Conservation (phyloP, 2,888 invertebrate genomes). For the Lacanobia wlatinum region DNA sequence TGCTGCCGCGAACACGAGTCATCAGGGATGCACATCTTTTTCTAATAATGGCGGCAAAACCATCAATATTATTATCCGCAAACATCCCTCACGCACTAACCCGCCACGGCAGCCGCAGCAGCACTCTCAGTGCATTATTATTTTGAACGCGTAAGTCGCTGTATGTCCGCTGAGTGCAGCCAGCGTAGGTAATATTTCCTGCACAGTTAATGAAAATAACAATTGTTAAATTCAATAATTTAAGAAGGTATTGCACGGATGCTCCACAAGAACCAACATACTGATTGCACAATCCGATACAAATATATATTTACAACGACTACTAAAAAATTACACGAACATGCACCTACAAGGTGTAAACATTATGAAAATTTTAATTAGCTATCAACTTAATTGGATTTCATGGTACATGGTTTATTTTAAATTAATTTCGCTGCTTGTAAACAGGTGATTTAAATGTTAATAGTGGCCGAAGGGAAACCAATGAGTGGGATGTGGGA, state of each 20-base stretch:
- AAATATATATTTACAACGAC: conserved; percentile 26
- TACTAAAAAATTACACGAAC: conserved; percentile 39
- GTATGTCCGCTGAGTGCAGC: too few species aligned
- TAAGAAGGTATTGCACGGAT: background rate
- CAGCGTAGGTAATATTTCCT: background rate
- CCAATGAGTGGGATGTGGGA: conserved; percentile 31
- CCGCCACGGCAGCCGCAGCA: too few species aligned
- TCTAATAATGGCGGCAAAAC: too few species aligned
- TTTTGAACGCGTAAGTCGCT: too few species aligned
- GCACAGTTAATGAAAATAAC: background rate
- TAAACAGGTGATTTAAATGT: conserved; percentile 77
- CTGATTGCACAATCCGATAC: background rate
- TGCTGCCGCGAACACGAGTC: too few species aligned
- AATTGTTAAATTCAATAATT: background rate
- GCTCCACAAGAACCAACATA: background rate
- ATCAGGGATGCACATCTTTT: too few species aligned
- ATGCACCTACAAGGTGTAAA: conserved; percentile 37
- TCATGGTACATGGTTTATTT: conserved; percentile 66
- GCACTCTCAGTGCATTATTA: too few species aligned
- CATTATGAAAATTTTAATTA: conserved; percentile 64
- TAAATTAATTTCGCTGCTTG: conserved; percentile 72
- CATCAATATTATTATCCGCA: too few species aligned
- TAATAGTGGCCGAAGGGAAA: conserved; percentile 71
- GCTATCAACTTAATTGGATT: conserved; percentile 63
- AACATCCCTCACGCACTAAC: too few species aligned